Conservation (phyloP, 2,888 invertebrate species). For the Brachylomia viminalis region DNA sequence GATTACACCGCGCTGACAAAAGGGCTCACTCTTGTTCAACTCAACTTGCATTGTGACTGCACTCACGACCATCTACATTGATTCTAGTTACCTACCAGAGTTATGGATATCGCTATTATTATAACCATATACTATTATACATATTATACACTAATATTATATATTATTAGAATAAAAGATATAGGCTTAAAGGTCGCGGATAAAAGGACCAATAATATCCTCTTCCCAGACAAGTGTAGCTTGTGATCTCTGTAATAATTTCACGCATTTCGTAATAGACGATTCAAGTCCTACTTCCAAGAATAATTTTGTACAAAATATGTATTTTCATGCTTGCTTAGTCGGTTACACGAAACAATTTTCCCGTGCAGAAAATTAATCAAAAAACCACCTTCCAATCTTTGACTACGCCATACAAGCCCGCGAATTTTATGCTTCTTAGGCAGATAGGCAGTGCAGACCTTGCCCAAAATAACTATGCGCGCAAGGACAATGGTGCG, state of each 20-base stretch:
- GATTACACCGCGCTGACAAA: constrained; percentile 74
- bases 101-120: too few relatives aligned
- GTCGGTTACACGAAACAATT: not conserved
- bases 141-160: too few relatives aligned
- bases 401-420: not conserved
- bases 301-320: not conserved
- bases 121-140: too few relatives aligned
- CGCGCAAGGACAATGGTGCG: constrained; percentile 53
- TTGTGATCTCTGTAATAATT: constrained; percentile 1
- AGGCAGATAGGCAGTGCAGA: constrained; percentile 23
- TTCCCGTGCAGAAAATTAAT: not conserved
- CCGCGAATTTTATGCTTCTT: constrained; percentile 29
- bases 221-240: constrained; percentile 3
- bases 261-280: not conserved
- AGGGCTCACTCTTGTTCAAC: constrained; percentile 49
- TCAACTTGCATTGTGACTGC: constrained; percentile 51
- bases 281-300: not conserved
- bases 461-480: constrained; percentile 57
- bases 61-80: constrained; percentile 12
- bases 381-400: not conserved
- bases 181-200: not conserved
- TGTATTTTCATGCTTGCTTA: not conserved
- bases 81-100: not conserved
- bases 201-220: not conserved
- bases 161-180: not conserved